Percentiles rank a stretch among this genome's conserved stretches.
Conservation (phyloP, 2,797 vertebrate genomes). For the Channallabes apus region DNA sequence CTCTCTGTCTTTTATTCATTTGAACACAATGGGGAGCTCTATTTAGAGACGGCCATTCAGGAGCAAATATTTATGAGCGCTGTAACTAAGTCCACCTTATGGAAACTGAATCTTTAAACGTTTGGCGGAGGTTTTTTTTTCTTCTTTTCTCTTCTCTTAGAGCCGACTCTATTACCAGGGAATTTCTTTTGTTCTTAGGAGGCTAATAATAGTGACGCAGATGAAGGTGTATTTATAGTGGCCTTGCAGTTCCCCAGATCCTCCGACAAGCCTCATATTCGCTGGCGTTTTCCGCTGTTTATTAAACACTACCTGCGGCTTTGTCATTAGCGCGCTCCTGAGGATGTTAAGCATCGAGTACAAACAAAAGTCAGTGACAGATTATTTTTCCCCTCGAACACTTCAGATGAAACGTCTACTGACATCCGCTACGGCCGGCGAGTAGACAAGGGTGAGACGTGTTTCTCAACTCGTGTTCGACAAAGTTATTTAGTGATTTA, state of each 20-base stretch:
- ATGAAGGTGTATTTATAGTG: conserved; percentile 86
- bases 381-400: conserved; percentile 18
- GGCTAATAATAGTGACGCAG: conserved; percentile 87
- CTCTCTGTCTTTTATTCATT: conserved; percentile 54
- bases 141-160: background rate
- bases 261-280: conserved; percentile 83
- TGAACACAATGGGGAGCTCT: conserved; percentile 64
- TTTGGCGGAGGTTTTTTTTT: conserved; percentile 68
- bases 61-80: conserved; percentile 77
- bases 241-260: conserved; percentile 60
- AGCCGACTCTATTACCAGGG: conserved; percentile 82
- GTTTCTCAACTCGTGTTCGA: background rate
- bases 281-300: conserved; percentile 87
- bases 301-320: conserved; percentile 68
- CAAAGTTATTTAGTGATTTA: background rate
- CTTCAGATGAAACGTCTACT: conserved; percentile 20
- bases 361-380: conserved; percentile 41
- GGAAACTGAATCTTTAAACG: conserved; percentile 85
- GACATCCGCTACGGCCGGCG: background rate
- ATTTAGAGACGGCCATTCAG: conserved; percentile 78
- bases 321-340: conserved; percentile 41
- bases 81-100: conserved; percentile 74
- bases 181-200: conserved; percentile 86
- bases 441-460: background rate
- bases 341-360: conserved; percentile 35